phyloP scores from a whole-genome alignment of 2,888 invertebrate species.

The Schrankia costaestrigalis region DNA sequence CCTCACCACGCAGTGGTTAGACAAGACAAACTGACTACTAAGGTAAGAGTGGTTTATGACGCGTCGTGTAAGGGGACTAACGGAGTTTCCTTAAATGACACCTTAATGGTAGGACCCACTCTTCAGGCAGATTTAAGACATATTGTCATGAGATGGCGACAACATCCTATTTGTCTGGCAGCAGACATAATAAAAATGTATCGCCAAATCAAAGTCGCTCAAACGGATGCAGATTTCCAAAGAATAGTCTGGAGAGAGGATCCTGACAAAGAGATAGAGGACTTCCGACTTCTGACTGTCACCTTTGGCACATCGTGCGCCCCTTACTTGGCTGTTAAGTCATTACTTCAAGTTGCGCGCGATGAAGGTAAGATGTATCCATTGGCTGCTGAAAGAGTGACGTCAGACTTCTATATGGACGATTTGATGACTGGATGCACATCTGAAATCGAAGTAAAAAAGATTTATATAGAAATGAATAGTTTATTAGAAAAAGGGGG shows the following conservation, averaged over 20 bases:
- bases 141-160: slow-evolving; percentile 29
- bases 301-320: slow-evolving; percentile 21
- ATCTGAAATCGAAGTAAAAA: not conserved
- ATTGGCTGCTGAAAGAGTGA: not conserved
- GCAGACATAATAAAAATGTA: slow-evolving; percentile 37
- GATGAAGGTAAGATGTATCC: slow-evolving; percentile 9
- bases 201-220: slow-evolving; percentile 13
- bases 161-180: slow-evolving; percentile 22
- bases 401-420: slow-evolving; percentile 2
- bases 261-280: slow-evolving; percentile 5
- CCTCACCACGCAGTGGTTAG: too few species aligned
- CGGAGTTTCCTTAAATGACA: slow-evolving; percentile 24
- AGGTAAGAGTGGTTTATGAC: slow-evolving; percentile 25
- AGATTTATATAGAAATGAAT: not conserved
- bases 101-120: slow-evolving; percentile 24
- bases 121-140: slow-evolving; percentile 26
- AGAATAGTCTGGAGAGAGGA: slow-evolving; percentile 8
- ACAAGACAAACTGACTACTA: slow-evolving; percentile 23
- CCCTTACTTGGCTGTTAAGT: slow-evolving; percentile 10
- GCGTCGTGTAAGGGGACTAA: slow-evolving; percentile 8
- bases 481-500: not conserved
- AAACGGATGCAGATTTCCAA: slow-evolving; percentile 8
- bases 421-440: slow-evolving; percentile 3
- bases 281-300: slow-evolving; percentile 12
- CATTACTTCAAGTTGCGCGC: slow-evolving; percentile 1